These are phyloP conservation scores for Lasioglossum pauxillum DNA, from an alignment of 2,888 invertebrate genomes.

Conservation along the genomic window DNA sequence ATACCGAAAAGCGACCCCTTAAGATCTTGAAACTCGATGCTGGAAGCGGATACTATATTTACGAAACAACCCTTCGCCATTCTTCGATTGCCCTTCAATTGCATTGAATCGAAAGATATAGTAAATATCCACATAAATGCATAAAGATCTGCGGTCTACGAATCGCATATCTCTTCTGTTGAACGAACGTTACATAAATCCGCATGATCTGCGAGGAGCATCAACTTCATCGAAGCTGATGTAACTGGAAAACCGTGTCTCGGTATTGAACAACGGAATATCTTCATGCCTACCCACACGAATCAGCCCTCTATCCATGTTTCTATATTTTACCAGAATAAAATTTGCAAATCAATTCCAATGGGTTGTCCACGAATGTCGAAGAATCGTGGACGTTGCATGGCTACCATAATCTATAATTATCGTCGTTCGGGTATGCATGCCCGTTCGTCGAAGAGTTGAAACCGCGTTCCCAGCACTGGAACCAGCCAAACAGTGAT, in stretches of 20 bases:
- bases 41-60: not conserved
- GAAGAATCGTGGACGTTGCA: not conserved
- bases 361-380: not conserved
- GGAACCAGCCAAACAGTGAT: not conserved
- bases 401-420: constrained; percentile 1
- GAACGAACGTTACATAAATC: not conserved
- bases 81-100: not conserved
- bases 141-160: not conserved
- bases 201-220: no score
- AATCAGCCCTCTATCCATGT: not conserved
- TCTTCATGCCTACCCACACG: not conserved
- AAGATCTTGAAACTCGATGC: not conserved
- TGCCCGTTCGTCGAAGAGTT: no score
- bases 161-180: not conserved
- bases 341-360: no score
- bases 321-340: not conserved
- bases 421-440: not conserved
- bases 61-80: not conserved
- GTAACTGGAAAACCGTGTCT: not conserved
- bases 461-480: not conserved
- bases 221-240: not conserved
- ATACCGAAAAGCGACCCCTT: not conserved
- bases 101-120: no score
- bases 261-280: not conserved
- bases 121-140: not conserved